Base-by-base conservation (phyloP, 2,797 vertebrate species). In the Percopsis omiscomaycus region DNA sequence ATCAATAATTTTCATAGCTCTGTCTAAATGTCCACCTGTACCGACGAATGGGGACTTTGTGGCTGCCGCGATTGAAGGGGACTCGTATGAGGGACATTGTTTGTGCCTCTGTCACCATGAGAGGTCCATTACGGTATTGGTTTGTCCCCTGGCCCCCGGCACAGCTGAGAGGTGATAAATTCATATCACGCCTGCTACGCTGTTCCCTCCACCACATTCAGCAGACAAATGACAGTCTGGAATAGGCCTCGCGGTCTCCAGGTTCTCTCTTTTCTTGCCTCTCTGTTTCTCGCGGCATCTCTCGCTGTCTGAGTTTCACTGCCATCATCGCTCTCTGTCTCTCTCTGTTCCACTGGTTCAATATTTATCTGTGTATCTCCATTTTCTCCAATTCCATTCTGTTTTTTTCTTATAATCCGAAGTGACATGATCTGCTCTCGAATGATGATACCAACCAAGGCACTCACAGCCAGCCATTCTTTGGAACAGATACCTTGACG, bases 391-490 rank as follows among this genome's bases (percentile, higher is more conserved):
- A 8, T 16, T 51, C 49, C 32, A 37, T 5, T 5, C 8, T 37
- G 5, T 37, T 37, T 37, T 5, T 37, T 37, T 37, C 6, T 5
- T 8, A 37, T 8, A 37, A 8, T 37, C 32, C 6, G 3, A 37
- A 8, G 32, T 37, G 32, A 37, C 32, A 74, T 66, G 66, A 68
- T 64, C 64, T 68, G 56, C 63, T 72, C 66, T 77, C 71, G 55
- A 70, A 78, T 78, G 75, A 76, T 80, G 59, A 63, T 63, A 68
- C 64, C 30, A 16, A 69, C 79, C 74, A 80, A 82, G 70, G 71
- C 69, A 64, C 78, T 60, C 73, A 58, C 74, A 65, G 65, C 64
- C 70, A 71, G 85, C 88, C 85, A 69, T 75, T 81, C 79, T 86
- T 81, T 59, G 42, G 29, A 71, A 62, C 71, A 63, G 68, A 64